Conservation (phyloP, 2,797 vertebrate species). For the Poecilia velifera region DNA sequence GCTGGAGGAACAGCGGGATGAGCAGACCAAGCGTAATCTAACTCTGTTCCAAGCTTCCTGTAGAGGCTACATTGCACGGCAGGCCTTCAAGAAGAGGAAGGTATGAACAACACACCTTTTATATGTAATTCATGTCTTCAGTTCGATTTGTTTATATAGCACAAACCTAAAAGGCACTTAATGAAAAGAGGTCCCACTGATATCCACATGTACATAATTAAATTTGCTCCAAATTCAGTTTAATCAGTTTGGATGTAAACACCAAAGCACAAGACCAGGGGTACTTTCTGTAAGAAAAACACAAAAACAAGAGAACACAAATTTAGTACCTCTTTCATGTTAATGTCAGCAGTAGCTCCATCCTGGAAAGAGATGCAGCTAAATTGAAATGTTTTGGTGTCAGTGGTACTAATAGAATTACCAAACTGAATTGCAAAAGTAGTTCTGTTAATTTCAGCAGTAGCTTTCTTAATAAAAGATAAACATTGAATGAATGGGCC, state of each 20-base stretch:
- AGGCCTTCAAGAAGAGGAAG: constrained; percentile 98
- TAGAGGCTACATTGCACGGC: constrained; percentile 93
- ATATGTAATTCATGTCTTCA: neutral
- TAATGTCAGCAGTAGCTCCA: neutral
- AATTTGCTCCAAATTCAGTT: neutral
- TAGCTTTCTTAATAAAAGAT: neutral
- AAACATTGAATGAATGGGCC: neutral
- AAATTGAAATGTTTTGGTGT: neutral
- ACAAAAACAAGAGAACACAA: neutral
- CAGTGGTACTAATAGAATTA: neutral
- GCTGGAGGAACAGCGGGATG: constrained; percentile 94
- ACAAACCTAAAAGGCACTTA: neutral
- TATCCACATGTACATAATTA: neutral
- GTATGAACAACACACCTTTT: constrained; percentile 68
- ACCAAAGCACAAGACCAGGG: neutral
- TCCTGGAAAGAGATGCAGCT: neutral
- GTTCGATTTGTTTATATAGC: neutral
- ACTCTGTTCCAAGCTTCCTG: constrained; percentile 92
- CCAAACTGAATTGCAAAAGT: neutral
- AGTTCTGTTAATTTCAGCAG: neutral
- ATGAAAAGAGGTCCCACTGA: neutral
- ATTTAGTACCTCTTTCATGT: neutral
- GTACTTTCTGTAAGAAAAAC: neutral
- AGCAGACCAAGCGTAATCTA: constrained; percentile 92
- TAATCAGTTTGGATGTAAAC: neutral